A percentile compares a stretch with the other conserved stretches of the same genome.
Evolutionary conservation across 2,888 invertebrate genomes (phyloP).

Genomic region (Neria commutata): DNA sequence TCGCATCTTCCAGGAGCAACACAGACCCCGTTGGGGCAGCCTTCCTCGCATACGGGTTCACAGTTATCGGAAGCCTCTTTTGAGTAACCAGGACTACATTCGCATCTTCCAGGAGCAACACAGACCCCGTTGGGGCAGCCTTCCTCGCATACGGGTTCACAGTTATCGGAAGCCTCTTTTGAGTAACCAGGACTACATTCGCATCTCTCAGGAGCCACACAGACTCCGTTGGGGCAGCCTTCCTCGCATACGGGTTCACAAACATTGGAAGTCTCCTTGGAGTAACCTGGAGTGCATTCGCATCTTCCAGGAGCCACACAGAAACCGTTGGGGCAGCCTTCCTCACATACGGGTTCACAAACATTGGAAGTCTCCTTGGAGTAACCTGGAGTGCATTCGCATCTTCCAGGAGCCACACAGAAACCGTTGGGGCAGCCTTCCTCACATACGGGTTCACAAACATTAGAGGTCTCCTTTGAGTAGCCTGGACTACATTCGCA

Average conservation of each 20-base stretch:
- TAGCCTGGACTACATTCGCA: constrained; percentile 41
- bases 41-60: constrained; percentile 52
- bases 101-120: constrained; percentile 5
- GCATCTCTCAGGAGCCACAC: constrained; percentile 40
- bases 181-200: constrained; percentile 37
- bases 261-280: neutral
- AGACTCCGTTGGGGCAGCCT: constrained; percentile 50
- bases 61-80: neutral
- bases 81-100: constrained; percentile 14
- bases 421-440: constrained; percentile 42
- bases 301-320: neutral
- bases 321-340: neutral
- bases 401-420: constrained; percentile 51
- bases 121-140: constrained; percentile 49
- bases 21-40: constrained; percentile 73
- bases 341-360: constrained; percentile 31
- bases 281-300: constrained; percentile 10
- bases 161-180: constrained; percentile 12
- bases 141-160: constrained; percentile 31
- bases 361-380: constrained; percentile 3
- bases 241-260: constrained; percentile 55
- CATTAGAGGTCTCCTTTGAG: constrained; percentile 24
- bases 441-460: constrained; percentile 61
- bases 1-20: constrained; percentile 72
- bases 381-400: constrained; percentile 30